phyloP scores from a whole-genome alignment of 2,797 vertebrate genomes.

The Enteromius paludinosus region DNA sequence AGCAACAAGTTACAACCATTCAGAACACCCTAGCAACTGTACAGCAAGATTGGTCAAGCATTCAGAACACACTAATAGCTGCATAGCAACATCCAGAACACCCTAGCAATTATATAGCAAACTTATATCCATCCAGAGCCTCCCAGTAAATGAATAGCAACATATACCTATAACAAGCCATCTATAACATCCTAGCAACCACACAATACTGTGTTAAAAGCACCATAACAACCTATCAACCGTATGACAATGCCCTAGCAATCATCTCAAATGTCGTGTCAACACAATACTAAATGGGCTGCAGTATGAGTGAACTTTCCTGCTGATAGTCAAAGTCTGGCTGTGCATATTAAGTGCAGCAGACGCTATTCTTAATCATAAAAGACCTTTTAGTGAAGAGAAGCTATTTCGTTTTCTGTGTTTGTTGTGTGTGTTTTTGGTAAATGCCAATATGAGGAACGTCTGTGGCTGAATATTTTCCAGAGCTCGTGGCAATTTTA shows the following conservation, averaged over 20 bases:
- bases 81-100: not conserved
- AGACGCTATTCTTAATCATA: not conserved
- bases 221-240: not conserved
- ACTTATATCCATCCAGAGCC: not conserved
- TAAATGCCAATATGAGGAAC: not conserved
- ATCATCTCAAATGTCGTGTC: not conserved
- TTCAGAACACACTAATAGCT: not conserved
- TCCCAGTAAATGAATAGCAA: not conserved
- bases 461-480: constrained; percentile 2
- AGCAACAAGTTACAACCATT: not conserved
- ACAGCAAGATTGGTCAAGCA: not conserved
- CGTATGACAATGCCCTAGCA: not conserved
- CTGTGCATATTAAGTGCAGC: not conserved
- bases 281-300: not conserved
- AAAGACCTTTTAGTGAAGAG: not conserved
- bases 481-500: not conserved
- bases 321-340: not conserved
- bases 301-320: not conserved
- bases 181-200: not conserved
- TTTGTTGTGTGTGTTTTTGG: constrained; percentile 10
- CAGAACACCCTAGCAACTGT: not conserved
- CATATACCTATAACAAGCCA: not conserved
- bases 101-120: not conserved
- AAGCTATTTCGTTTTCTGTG: not conserved
- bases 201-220: not conserved